Percentiles rank a stretch among this genome's conserved stretches.
These are phyloP conservation scores for Meiosimyza platycephala DNA, from an alignment of 2,888 invertebrate species.

Conservation along the genomic window DNA sequence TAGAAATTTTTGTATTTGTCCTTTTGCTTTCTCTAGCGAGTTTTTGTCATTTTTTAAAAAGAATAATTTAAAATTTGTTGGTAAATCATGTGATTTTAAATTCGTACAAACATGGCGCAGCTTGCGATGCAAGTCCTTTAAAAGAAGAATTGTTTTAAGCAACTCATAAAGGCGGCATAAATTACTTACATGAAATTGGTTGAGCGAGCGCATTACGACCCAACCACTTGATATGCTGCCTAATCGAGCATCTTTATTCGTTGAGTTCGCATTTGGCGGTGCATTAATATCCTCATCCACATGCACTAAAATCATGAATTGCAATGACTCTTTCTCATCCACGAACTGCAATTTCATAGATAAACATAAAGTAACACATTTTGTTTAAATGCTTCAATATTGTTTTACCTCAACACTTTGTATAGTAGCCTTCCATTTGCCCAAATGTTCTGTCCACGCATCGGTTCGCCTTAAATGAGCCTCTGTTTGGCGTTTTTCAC, in stretches of 20 bases:
- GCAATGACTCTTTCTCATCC: conserved; percentile 71
- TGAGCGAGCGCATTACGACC: conserved; percentile 74
- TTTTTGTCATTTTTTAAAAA: conserved; percentile 86
- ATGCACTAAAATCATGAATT: conserved; percentile 85
- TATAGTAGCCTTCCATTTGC: conserved; percentile 87
- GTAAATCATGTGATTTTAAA: conserved; percentile 84
- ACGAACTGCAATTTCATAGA: conserved; percentile 12
- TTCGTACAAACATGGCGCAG: conserved; percentile 84
- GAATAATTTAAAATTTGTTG: conserved; percentile 83
- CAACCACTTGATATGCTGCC: conserved; percentile 74
- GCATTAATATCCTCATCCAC: conserved; percentile 71
- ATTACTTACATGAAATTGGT: conserved; percentile 72
- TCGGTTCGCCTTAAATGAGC: conserved; percentile 88
- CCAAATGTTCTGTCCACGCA: conserved; percentile 90
- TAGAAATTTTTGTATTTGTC: conserved; percentile 86
- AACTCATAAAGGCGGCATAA: not conserved
- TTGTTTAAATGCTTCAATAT: not conserved
- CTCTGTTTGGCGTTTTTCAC: conserved; percentile 83
- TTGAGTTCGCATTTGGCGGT: conserved; percentile 48
- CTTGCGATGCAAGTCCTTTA: conserved; percentile 85
- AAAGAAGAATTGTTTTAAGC: conserved; percentile 1
- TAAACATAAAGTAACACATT: not conserved
- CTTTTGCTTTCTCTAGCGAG: conserved; percentile 84
- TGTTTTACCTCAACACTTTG: conserved; percentile 79
- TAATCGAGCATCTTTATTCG: conserved; percentile 60